Conservation (phyloP, 2,113 vertebrate species). For the Paramormyrops kingsleyae region DNA sequence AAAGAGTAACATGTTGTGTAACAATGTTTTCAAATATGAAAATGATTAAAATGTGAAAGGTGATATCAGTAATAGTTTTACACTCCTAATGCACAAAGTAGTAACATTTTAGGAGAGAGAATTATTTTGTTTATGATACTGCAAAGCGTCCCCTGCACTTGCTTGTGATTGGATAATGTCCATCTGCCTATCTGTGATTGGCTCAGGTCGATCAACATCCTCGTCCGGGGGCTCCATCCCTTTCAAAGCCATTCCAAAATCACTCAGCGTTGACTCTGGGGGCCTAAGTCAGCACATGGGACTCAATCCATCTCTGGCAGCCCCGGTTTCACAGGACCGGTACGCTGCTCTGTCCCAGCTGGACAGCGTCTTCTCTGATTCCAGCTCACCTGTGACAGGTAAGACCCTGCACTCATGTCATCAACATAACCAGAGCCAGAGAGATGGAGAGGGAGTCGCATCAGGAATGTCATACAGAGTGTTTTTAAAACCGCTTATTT, state of each 20-base stretch:
- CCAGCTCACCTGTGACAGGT: slow-evolving; percentile 48
- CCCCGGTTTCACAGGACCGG: slow-evolving; percentile 47
- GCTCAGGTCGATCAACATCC: slow-evolving; percentile 58
- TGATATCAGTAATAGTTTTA: not conserved
- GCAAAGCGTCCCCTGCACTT: not conserved
- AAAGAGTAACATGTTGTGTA: not conserved
- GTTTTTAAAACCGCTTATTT: not conserved
- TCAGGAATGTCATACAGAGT: not conserved
- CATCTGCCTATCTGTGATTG: slow-evolving; percentile 18
- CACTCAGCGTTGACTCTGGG: slow-evolving; percentile 68
- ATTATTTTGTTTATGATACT: not conserved
- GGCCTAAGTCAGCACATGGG: slow-evolving; percentile 49
- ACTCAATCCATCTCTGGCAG: slow-evolving; percentile 30
- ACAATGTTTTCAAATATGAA: not conserved
- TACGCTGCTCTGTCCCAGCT: slow-evolving; percentile 67
- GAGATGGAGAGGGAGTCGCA: not conserved
- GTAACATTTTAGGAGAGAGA: not conserved
- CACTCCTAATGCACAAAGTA: not conserved
- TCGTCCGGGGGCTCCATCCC: slow-evolving; percentile 57
- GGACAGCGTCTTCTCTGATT: slow-evolving; percentile 58
- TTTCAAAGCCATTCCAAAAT: slow-evolving; percentile 69
- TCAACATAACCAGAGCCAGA: not conserved
- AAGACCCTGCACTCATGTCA: not conserved
- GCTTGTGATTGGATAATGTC: not conserved
- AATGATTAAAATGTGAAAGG: not conserved